Percentiles rank a stretch among this genome's conserved stretches.
phyloP scores from a whole-genome alignment of 2,113 vertebrate species.

The Butastur rufipennis region DNA sequence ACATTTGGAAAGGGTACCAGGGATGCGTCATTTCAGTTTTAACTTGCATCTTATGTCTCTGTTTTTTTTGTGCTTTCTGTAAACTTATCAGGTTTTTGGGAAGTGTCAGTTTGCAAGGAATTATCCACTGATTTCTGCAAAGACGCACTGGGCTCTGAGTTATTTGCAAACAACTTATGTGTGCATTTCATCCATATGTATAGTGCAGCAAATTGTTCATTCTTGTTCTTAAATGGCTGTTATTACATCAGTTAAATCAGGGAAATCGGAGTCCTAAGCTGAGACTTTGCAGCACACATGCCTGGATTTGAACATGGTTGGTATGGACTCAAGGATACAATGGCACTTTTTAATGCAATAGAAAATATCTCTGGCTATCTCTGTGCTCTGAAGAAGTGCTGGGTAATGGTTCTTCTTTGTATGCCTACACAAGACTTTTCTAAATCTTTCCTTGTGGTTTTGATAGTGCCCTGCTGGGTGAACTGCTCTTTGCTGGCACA shows the following conservation, averaged over 20 bases:
- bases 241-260: not conserved
- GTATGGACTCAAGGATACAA: not conserved
- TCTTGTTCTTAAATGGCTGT: not conserved
- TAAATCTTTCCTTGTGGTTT: not conserved
- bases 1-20: not conserved
- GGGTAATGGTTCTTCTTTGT: not conserved
- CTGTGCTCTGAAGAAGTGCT: not conserved
- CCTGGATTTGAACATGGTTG: not conserved
- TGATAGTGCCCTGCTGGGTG: not conserved
- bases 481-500: not conserved
- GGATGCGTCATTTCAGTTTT: not conserved
- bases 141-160: not conserved
- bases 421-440: not conserved
- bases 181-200: rapidly evolving
- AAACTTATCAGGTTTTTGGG: not conserved
- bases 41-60: not conserved
- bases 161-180: not conserved
- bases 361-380: not conserved
- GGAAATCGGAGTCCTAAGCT: not conserved
- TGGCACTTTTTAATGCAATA: not conserved
- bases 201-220: not conserved
- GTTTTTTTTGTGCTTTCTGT: not conserved
- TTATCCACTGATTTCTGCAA: not conserved
- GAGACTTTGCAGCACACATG: not conserved
- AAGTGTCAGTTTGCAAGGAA: not conserved